Percentiles rank a stretch among this genome's conserved stretches.
These are phyloP conservation scores for Rhopalosiphum nymphaeae DNA, from an alignment of 2,888 invertebrate species.

Conservation along the genomic window DNA sequence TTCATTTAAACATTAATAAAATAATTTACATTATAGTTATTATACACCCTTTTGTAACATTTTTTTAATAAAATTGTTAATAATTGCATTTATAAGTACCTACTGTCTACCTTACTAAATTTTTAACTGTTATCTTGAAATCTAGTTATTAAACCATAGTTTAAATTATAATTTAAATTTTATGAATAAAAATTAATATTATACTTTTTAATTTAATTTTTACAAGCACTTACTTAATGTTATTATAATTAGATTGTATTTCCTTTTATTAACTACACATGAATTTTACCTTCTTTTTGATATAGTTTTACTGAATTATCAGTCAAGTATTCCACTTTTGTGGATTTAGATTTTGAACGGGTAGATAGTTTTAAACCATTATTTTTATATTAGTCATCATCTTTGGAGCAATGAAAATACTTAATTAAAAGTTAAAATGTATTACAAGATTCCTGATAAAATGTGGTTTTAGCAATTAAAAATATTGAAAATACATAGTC, in stretches of 20 bases:
- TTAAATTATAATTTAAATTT: background rate
- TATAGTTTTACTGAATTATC: background rate
- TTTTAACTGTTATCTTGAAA: background rate
- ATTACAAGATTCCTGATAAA: background rate
- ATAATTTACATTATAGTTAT: background rate
- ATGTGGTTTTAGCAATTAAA: background rate
- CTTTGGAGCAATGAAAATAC: background rate
- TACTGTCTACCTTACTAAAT: background rate
- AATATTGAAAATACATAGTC: background rate
- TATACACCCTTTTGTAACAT: background rate
- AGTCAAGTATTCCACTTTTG: background rate
- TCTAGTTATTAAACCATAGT: background rate
- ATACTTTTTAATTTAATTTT: background rate
- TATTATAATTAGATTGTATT: background rate
- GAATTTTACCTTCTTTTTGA: background rate
- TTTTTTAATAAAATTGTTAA: background rate
- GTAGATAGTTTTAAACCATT: background rate
- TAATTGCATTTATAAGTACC: background rate
- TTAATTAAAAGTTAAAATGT: background rate
- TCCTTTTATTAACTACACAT: background rate
- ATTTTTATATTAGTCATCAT: background rate
- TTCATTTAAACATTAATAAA: background rate
- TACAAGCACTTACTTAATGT: background rate
- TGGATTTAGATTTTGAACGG: background rate
- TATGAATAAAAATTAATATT: background rate